These are phyloP conservation scores for Stomatorhinus ivindoensis DNA, from an alignment of 2,113 vertebrate genomes.

Conservation along the genomic window DNA sequence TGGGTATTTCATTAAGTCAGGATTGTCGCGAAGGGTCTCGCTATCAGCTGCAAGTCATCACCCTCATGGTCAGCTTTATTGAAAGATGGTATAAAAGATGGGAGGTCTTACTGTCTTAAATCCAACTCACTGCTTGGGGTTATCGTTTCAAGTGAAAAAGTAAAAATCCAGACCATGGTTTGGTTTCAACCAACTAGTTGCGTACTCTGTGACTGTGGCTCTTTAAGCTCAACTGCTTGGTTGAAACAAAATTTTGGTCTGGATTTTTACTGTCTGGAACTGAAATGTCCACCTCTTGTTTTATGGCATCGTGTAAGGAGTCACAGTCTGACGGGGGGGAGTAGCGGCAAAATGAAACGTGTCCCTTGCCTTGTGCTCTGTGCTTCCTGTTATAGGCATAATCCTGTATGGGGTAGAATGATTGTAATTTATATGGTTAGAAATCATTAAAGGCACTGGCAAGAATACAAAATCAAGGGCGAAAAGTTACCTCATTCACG, in stretches of 20 bases:
- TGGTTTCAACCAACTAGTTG: not conserved
- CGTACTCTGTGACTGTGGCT: not conserved
- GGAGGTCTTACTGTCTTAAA: not conserved
- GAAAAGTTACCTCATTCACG: not conserved
- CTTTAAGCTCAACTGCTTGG: not conserved
- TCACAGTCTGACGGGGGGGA: not conserved
- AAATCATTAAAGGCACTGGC: not conserved
- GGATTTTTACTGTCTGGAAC: not conserved
- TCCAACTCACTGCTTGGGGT: not conserved
- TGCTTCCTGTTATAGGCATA: not conserved
- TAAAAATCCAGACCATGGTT: not conserved
- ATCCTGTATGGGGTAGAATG: not conserved
- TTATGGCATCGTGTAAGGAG: not conserved
- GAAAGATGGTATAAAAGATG: slow-evolving; percentile 21
- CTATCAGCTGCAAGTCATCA: slow-evolving; percentile 30
- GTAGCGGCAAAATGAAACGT: not conserved
- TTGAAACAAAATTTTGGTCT: not conserved
- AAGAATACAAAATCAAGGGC: not conserved
- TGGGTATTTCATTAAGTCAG: slow-evolving; percentile 37
- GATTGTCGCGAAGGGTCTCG: slow-evolving; percentile 31
- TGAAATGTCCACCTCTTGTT: not conserved
- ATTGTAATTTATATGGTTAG: not conserved
- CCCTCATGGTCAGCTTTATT: slow-evolving; percentile 30
- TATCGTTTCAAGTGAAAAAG: not conserved
- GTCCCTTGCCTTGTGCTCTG: not conserved